Percentiles rank a stretch among this genome's conserved stretches.
These are phyloP conservation scores for Leptinotarsa tumamoca DNA, from an alignment of 2,888 invertebrate genomes.

Conservation along the genomic window DNA sequence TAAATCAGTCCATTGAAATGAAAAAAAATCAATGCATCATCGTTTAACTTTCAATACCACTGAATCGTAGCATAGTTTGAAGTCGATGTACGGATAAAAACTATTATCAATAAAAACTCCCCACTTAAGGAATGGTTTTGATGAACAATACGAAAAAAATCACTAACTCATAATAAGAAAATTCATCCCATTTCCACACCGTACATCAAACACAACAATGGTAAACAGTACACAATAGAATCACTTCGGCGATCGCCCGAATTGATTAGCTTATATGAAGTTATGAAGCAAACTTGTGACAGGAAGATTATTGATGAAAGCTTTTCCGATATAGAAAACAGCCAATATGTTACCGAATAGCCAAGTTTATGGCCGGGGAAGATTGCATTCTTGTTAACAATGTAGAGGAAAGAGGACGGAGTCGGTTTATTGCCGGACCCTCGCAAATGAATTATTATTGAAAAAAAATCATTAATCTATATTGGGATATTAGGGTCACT, in stretches of 20 bases:
- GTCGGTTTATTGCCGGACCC: slow-evolving; percentile 27
- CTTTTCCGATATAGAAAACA: slow-evolving; percentile 52
- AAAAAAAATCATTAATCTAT: slow-evolving; percentile 53
- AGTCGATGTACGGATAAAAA: too few relatives aligned
- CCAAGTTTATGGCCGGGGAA: slow-evolving; percentile 52
- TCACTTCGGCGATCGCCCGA: slow-evolving; percentile 32
- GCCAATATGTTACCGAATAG: slow-evolving; percentile 55
- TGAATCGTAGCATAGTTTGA: too few relatives aligned
- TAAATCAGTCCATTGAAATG: too few relatives aligned
- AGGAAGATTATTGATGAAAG: slow-evolving; percentile 57
- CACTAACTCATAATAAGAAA: not conserved
- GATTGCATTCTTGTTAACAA: slow-evolving; percentile 57
- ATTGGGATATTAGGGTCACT: slow-evolving; percentile 54
- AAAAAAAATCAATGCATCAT: too few relatives aligned
- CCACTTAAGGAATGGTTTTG: too few relatives aligned
- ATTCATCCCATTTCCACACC: not conserved
- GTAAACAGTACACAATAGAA: slow-evolving; percentile 28
- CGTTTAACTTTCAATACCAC: too few relatives aligned
- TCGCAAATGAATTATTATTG: slow-evolving; percentile 52
- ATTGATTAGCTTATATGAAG: slow-evolving; percentile 57
- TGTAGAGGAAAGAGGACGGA: slow-evolving; percentile 40
- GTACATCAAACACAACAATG: slow-evolving; percentile 4
- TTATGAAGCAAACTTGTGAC: slow-evolving; percentile 53
- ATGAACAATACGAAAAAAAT: too few relatives aligned
- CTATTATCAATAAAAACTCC: too few relatives aligned